Evolutionary conservation across 2,888 invertebrate species (phyloP).

Genomic region (Tetramorium bicarinatum): DNA sequence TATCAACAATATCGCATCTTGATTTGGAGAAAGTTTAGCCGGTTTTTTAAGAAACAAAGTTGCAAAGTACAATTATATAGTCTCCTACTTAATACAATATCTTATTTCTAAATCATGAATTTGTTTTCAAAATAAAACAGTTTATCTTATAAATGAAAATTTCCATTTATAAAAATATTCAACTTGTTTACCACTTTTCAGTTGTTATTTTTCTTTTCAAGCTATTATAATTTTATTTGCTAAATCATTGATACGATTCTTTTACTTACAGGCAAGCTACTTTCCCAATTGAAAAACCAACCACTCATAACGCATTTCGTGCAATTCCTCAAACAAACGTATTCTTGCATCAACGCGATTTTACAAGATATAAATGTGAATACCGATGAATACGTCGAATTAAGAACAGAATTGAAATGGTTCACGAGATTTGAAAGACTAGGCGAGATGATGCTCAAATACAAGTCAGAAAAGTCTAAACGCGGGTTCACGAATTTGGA

Average conservation of each 20-base stretch:
- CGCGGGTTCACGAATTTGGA: slow-evolving; percentile 80
- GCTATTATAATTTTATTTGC: background rate
- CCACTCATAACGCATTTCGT: slow-evolving; percentile 88
- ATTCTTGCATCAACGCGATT: slow-evolving; percentile 85
- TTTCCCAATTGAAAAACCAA: slow-evolving; percentile 87
- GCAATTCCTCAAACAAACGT: slow-evolving; percentile 86
- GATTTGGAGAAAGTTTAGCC: background rate
- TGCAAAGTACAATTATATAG: no score
- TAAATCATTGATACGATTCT: background rate
- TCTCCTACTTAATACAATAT: background rate
- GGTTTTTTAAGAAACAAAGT: background rate
- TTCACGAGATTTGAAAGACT: slow-evolving; percentile 87
- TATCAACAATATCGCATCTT: background rate
- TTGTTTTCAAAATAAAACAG: background rate
- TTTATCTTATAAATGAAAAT: slow-evolving; percentile 11
- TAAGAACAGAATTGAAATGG: slow-evolving; percentile 88
- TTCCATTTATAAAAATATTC: background rate
- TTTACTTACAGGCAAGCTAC: slow-evolving; percentile 84
- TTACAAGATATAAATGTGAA: slow-evolving; percentile 84
- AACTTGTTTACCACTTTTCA: background rate
- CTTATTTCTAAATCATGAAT: slow-evolving; percentile 7
- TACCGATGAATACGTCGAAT: slow-evolving; percentile 84
- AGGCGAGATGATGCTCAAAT: slow-evolving; percentile 83
- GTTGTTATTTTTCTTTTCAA: background rate
- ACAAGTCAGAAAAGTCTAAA: slow-evolving; percentile 76